Evolutionary conservation across 2,113 vertebrate species (phyloP).

Genomic region (Rafetus swinhoei): DNA sequence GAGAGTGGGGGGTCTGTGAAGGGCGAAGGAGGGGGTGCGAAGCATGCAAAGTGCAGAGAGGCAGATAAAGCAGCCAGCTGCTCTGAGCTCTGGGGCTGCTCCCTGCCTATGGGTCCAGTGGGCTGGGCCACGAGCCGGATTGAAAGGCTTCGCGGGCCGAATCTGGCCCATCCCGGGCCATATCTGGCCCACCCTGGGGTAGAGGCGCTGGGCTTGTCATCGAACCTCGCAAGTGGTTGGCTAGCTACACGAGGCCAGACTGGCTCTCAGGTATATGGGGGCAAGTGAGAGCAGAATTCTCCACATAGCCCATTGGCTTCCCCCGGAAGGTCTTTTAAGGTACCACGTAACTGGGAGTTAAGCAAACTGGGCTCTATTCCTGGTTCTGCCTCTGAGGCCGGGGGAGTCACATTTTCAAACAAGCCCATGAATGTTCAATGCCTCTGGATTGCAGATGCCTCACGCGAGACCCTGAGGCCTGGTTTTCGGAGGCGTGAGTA

Average conservation of each 20-base stretch:
- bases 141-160: no score
- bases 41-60: no score
- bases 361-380: neutral
- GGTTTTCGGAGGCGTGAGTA: neutral
- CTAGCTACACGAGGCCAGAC: neutral
- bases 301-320: neutral
- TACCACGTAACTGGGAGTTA: neutral
- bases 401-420: neutral
- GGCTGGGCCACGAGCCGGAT: no score
- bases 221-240: neutral
- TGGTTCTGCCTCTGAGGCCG: neutral
- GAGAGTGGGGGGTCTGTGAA: no score
- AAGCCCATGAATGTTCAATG: neutral
- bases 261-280: neutral
- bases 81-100: no score
- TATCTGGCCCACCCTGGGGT: no score
- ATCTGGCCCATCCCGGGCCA: no score
- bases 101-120: no score
- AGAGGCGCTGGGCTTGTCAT: neutral
- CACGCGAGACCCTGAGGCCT: neutral
- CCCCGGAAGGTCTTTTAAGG: neutral
- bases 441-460: neutral
- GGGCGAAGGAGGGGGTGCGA: no score
- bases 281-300: neutral
- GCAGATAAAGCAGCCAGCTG: no score